Base-by-base conservation (phyloP, 1,140 invertebrate species). In the Daktulosphaira vitifoliae region DNA sequence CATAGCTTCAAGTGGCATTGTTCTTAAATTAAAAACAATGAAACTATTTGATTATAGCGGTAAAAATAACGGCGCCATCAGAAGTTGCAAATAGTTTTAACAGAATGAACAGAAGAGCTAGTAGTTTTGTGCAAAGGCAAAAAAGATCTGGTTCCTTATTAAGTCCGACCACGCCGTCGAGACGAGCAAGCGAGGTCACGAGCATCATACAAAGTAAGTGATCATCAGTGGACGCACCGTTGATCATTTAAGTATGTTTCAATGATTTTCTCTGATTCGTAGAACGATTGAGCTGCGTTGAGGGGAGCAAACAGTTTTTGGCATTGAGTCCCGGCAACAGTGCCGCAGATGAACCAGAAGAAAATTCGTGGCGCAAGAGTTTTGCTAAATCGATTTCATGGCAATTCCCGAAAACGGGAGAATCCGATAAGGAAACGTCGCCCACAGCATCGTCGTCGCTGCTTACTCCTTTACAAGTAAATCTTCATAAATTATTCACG, bases 71-170 rank as follows among this genome's bases (percentile, higher is more conserved):
- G 9, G 56, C 56, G 22, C 56, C 56, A 22, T 62, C 56, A 33
- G 56, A 62, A 48, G 56, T 62, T 9, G 56, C 56, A n/a, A 62
- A 62, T 9, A 62, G 56, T n/a, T 62, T 62, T 33, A 62, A 62
- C 22, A 48, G 56, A 22, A 62, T 62, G 56, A 62, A 62, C 20
- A 39, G 56, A 6, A 20, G 56, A 33, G 56, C 56, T 15, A 62
- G 56, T 33, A 62, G 56, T 46, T 62, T 62, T 33, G 56, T 62
- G 13, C 56, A 62, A 46, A 46, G 56, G 16, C 56, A 62, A 48
- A 62, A 62, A 48, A 62, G 56, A 46, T 62, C 56, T 18, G 56
- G 56, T 4, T 62, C 56, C 8, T 22, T 62, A 6, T 48, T 62
- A 23, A 62, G 56, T n/a, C 56, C 56, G 11, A 62, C 56, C 9